Base-by-base conservation (phyloP, 2,888 invertebrate species). In the Galerucella calmariensis region DNA sequence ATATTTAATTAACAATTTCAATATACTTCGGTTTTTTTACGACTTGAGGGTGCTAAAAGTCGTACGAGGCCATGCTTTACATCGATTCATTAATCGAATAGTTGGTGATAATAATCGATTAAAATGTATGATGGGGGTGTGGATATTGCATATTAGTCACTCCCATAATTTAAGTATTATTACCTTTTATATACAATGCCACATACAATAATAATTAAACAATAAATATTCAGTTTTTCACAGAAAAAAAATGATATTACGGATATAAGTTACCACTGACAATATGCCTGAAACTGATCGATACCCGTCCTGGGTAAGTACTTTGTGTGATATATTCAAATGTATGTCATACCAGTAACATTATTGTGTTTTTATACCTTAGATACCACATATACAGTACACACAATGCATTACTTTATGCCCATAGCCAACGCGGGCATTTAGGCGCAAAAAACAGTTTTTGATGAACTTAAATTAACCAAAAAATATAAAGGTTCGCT, bases 241-340 rank as follows among this genome's bases (percentile, higher is more conserved):
- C n/a, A 56, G 2, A 20, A 56, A 56, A 53, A 62, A 41, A 59
- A 53, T 56, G 65, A 59, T 48, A 58, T 24, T 20, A 66, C 20
- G 46, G 44, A 56, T 44, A 70, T 24, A 70, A 63, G 27, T 24
- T 58, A 66, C 44, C 20, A 16, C 58, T n/a, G 24, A 62, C 48
- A 65, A 44, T 0, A 78, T 78, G 78, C 78, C 79, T 27, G 75
- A 79, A 73, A 74, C 76, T 35, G 81, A 81, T 76, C 80, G 76
- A 48, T 82, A 82, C 77, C 80, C 82, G 61, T 79, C 82, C 75
- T 82, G 82, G 82, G 82, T 82, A 80, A 79, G 75, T 67, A 56
- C 12, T 44, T 61, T 4, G 20, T 9, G 12, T 61, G 8, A 16
- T 35, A 61, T 14, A 16, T 61, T 35, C 1, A 27, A 6, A 61